Evolutionary conservation across 1,140 invertebrate genomes (phyloP), one percentile per base, ranked within the genome.

Genomic region (Drosophila repleta): DNA sequence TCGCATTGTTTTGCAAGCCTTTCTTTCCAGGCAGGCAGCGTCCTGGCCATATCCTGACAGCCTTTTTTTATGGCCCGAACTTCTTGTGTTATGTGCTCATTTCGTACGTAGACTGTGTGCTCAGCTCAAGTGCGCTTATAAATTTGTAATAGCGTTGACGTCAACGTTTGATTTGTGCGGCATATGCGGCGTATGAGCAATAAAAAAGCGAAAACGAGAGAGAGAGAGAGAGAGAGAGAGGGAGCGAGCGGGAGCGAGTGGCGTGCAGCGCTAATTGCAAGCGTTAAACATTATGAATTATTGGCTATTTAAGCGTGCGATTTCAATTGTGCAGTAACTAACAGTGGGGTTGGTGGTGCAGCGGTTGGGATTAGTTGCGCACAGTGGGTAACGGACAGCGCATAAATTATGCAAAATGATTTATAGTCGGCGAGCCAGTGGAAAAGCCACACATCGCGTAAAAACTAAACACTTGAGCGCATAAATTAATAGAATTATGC

Each of bases 401-500:
- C 83, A 87, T 87, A 87, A 87, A 87, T 87, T 87, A 87, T 88
- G 83, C 79, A 88, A 83, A 88, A 70, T 83, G 83, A 87, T 87
- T 87, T 83, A 87, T 88, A 63, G 81, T 55, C 80, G 48, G 46
- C 55, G 60, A 61, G 70, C 74, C 74, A 74, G 76, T 63, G 62
- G 49, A 46, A 74, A 77, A 78, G 8, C 41, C 29, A 79, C 64
- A 46, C 35, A 61, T 46, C 76, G 70, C 57, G 65, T 67, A 68
- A 88, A 83, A 88, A 87, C 83, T 76, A 87, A 87, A 87, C 79
- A 87, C 79, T 85, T 75, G 74, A 82, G 65, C 82, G 78, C 82
- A 88, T 87, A 87, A 87, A 88, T 83, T 88, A 83, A 87, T 83
- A 88, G 83, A 88, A 87, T 88, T 88, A 87, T 87, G 83, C 83